Base-by-base conservation (phyloP, 37 sponge, comb jelly and placozoan genomes). In the Cladorhizidae sp. region DNA sequence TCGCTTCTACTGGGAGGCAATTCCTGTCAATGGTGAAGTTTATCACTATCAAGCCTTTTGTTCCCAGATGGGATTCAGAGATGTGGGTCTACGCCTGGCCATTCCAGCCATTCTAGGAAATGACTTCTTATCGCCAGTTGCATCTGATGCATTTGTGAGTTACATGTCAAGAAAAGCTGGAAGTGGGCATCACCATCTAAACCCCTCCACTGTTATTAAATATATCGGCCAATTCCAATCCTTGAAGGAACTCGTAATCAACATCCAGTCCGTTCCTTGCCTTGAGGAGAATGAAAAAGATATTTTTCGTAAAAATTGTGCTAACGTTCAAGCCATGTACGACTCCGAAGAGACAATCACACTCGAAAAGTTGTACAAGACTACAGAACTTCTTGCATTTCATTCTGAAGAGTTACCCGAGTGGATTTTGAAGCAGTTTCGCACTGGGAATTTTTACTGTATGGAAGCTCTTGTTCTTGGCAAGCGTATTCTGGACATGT, bases 61-160 rank as follows among this genome's bases (percentile, higher is more conserved):
- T 29, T 50, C 29, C 28, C 71, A 72, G 55, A 56, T 83, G 52
- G 31, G 56, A 39, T 67, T 84, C 23, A 15, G 9, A 8, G 69
- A 78, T 57, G 64, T 40, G 33, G 57, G 58, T 2, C 71, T 91
- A 29, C 64, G 78, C 14, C 37, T 78, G 21, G 35, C 73, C 9
- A 87, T 91, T 51, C 92, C 92, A 14, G 73, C 88, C n/a, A 64
- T 91, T 28, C 38, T 75, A 18, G 88, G 92, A 0, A 91, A 91
- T 63, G 92, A 91, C 65, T 91, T 91, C 45, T 2, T 72, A 12
- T 22, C 40, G 1, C 9, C 76, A 59, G 59, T 75, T 33, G 76
- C 57, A 31, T 65, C 67, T 42, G 25, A 11, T 8, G 37, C 12
- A 22, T 71, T 71, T 5, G 5, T 43, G 42, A 17, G 3, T 71